Conservation (phyloP, 2,797 vertebrate species). For the Mionectes olivaceus region DNA sequence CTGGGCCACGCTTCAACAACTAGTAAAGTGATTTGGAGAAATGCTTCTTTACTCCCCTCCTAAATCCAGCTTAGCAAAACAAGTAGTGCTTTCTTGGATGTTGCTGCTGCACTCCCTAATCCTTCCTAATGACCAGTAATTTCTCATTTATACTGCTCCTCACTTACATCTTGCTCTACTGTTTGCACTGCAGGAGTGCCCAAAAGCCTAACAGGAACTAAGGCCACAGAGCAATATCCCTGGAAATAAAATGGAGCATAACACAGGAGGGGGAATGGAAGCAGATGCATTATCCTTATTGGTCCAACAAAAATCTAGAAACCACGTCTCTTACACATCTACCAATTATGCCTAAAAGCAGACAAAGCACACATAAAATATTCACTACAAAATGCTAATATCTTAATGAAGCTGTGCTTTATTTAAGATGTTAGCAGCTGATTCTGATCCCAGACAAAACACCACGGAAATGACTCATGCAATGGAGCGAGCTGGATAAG, state of each 20-base stretch:
- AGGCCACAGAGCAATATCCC: neutral
- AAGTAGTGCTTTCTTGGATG: neutral
- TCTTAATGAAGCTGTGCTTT: neutral
- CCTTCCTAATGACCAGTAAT: neutral
- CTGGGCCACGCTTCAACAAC: neutral
- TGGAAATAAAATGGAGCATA: neutral
- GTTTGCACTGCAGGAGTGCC: neutral
- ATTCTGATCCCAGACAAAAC: neutral
- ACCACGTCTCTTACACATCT: fast-evolving
- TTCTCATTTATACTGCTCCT: neutral
- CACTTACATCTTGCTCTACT: neutral
- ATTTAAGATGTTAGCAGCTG: neutral
- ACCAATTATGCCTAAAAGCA: neutral
- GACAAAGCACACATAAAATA: neutral
- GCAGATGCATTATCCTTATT: neutral
- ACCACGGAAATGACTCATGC: neutral
- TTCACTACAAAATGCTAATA: neutral
- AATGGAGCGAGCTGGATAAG: neutral
- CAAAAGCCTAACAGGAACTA: neutral
- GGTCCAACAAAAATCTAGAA: neutral
- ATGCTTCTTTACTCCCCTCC: neutral
- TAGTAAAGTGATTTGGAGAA: constrained; percentile 12
- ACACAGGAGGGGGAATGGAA: neutral
- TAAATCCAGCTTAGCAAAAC: neutral
- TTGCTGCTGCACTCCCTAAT: neutral